Conservation (phyloP, 2,113 vertebrate genomes). For the Sylvilagus bachmani region DNA sequence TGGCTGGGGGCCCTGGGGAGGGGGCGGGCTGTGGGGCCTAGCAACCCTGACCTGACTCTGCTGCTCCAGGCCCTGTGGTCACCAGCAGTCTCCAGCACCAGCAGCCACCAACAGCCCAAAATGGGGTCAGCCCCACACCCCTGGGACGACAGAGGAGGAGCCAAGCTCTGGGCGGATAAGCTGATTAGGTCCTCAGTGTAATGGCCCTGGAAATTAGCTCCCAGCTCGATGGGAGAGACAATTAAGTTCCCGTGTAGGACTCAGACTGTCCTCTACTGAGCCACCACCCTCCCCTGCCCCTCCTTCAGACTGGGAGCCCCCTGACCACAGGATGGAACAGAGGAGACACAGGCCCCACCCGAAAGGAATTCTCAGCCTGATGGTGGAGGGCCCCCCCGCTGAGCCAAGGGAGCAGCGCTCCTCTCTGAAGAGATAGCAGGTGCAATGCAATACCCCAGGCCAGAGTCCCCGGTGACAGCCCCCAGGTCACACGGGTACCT, state of each 20-base stretch:
- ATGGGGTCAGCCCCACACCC: background rate
- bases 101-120: background rate
- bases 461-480: too few species aligned
- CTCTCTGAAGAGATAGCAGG: background rate
- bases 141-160: background rate
- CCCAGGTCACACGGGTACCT: background rate
- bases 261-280: background rate
- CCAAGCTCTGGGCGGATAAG: background rate
- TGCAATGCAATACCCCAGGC: background rate
- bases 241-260: background rate
- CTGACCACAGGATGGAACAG: background rate
- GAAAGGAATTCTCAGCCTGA: background rate
- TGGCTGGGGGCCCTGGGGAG: background rate
- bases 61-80: background rate
- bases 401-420: background rate
- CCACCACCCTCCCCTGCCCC: too few species aligned
- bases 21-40: background rate
- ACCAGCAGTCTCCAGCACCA: background rate
- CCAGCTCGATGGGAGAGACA: background rate
- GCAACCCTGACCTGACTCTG: background rate
- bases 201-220: conserved; percentile 51
- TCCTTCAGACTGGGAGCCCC: background rate
- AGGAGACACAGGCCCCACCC: background rate
- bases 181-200: background rate
- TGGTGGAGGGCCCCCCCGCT: background rate